Percentiles rank a stretch among this genome's conserved stretches.
Evolutionary conservation across 2,113 vertebrate species (phyloP).

Genomic region (Oenanthe oenanthe): DNA sequence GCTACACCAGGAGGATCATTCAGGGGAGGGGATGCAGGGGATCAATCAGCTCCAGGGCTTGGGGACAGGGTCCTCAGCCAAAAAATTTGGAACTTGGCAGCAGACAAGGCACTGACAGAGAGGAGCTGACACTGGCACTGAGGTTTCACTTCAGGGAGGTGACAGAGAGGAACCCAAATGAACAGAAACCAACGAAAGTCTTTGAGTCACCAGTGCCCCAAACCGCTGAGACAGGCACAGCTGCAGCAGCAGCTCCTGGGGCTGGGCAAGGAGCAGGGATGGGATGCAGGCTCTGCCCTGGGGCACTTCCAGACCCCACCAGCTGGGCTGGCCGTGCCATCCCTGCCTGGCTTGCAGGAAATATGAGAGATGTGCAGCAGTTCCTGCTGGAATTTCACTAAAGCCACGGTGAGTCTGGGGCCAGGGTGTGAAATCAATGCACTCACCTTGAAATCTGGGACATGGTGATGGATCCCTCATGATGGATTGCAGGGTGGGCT

Average conservation of each 20-base stretch:
- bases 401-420: background rate
- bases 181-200: conserved; percentile 62
- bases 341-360: no score
- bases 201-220: background rate
- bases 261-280: accelerated
- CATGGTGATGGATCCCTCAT: accelerated
- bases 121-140: accelerated
- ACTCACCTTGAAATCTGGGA: background rate
- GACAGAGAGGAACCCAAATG: conserved; percentile 32
- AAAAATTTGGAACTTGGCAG: background rate
- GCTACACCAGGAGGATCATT: accelerated
- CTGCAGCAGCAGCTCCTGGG: background rate
- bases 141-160: conserved; percentile 43
- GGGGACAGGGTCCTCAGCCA: background rate
- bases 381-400: background rate
- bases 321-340: accelerated
- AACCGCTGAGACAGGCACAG: background rate
- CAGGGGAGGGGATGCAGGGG: accelerated
- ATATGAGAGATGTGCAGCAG: background rate
- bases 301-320: background rate
- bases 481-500: background rate
- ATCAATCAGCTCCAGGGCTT: background rate
- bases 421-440: background rate
- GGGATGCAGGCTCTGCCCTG: accelerated
- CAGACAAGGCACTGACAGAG: accelerated